Evolutionary conservation across 2,888 invertebrate species (phyloP), one percentile per base, ranked within the genome.

Genomic region (Epinotia brunnichana): DNA sequence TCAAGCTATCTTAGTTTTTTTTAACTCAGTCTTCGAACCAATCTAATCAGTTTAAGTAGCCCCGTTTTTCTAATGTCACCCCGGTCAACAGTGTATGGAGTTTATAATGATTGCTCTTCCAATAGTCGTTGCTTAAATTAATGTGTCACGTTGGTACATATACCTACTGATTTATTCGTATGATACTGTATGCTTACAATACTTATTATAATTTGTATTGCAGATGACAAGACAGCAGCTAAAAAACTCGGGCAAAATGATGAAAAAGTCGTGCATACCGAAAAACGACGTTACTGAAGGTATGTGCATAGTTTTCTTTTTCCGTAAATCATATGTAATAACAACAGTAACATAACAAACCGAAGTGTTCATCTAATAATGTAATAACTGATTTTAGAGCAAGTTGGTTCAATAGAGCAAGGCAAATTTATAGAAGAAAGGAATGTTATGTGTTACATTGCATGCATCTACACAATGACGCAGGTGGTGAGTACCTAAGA

Each of bases 241-340:
- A 78, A 94, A 94, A 80, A 94, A 95, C 63, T 94, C 95, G 0
- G 94, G 94, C 0, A 95, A 94, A 81, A 80, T 95, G 17, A 93
- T 96, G 87, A 93, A 95, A 62, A 95, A 95, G 75, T 90, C 94
- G 0, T 96, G 96, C 74, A 90, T 94, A 81, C 94, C 95, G 3
- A 96, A 96, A 86, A 93, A 93, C 48, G 94, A 94, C 76, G 92
- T 94, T 0, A 92, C 94, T 10, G 89, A 93, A 85, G 95, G 95
- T 95, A 84, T 4, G 19, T 39, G 3, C 4, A 53, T 13, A 3
- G 7, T 17, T 39, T 41, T 61, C 1, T 59, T 39, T 11, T 17
- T n/a, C n/a, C n/a, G 35, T 59, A 59, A 11, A 59, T 39, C 13
- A 35, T 5, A n/a, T 48, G 48, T 48, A n/a, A n/a, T n/a, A 15